Evolutionary conservation across 2,113 vertebrate genomes (phyloP).

Genomic region (Verasper variegatus): DNA sequence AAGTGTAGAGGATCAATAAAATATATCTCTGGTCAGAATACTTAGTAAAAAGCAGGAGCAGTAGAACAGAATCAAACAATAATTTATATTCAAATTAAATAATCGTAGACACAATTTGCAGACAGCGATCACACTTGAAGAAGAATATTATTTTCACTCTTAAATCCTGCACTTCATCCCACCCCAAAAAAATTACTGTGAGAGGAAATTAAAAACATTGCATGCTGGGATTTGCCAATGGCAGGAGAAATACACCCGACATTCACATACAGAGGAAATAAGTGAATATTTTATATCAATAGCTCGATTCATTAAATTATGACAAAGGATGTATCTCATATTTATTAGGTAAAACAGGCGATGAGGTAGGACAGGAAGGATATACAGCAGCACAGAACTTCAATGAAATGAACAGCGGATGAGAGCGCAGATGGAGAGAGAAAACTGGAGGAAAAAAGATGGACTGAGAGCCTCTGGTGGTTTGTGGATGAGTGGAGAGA

Average conservation of each 20-base stretch:
- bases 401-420: conserved; percentile 34
- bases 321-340: no score
- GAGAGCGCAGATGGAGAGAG: conserved; percentile 16
- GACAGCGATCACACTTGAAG: not conserved
- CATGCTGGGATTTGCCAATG: not conserved
- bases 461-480: conserved; percentile 53
- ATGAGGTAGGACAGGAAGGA: not conserved
- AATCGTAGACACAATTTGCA: not conserved
- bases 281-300: not conserved
- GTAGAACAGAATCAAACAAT: no score
- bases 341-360: no score
- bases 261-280: not conserved
- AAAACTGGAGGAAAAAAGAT: conserved; percentile 26
- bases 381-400: conserved; percentile 18
- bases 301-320: not conserved
- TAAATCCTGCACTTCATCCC: not conserved
- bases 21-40: no score
- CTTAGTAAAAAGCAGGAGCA: no score
- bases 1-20: no score
- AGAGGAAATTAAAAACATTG: conserved; percentile 16
- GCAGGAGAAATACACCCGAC: not conserved
- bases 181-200: not conserved
- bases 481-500: conserved; percentile 62
- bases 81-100: not conserved
- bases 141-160: not conserved